Evolutionary conservation across 2,797 vertebrate genomes (phyloP).

Genomic region (Hirundo rustica): DNA sequence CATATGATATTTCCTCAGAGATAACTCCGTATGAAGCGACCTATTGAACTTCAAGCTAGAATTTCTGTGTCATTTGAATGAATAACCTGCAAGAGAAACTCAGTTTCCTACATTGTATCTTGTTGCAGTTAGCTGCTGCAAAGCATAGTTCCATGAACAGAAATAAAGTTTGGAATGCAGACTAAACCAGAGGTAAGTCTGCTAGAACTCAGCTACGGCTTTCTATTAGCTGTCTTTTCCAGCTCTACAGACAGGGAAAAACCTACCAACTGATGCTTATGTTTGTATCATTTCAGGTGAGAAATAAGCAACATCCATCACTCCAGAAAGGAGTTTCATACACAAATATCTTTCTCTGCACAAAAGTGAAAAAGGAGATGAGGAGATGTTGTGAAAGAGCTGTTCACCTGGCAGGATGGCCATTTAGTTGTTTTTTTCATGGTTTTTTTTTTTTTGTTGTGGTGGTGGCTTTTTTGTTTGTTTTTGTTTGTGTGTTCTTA

Average conservation of each 20-base stretch:
- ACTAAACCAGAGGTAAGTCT: background rate
- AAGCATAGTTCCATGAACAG: background rate
- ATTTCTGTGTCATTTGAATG: background rate
- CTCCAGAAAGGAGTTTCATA: background rate
- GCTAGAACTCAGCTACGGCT: background rate
- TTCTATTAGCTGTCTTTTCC: background rate
- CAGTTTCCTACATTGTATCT: background rate
- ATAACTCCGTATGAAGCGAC: background rate
- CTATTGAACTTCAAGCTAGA: background rate
- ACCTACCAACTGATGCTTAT: background rate
- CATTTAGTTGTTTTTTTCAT: background rate
- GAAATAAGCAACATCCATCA: background rate
- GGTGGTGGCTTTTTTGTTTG: too few relatives aligned
- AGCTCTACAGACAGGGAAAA: background rate
- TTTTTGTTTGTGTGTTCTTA: too few relatives aligned
- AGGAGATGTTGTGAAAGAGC: background rate
- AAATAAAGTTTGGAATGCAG: background rate
- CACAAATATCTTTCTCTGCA: background rate
- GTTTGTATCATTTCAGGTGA: background rate
- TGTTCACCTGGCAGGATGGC: background rate
- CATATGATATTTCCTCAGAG: background rate
- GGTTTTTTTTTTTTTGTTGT: background rate
- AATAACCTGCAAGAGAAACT: background rate
- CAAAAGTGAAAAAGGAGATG: background rate
- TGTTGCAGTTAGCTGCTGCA: background rate